Evolutionary conservation across 1,140 invertebrate genomes (phyloP).

Genomic region (Dendroctonus ponderosae): DNA sequence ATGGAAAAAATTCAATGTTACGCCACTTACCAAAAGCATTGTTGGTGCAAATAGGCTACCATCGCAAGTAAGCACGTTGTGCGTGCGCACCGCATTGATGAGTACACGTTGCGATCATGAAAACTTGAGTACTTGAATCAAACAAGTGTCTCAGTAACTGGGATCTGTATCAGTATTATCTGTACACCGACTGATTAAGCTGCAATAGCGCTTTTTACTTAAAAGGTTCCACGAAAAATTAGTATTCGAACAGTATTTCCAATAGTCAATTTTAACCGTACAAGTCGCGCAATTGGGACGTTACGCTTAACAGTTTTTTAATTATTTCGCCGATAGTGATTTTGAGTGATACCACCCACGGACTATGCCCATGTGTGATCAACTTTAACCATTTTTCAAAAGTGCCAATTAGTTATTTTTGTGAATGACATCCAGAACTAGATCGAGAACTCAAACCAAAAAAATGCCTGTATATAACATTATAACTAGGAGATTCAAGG

Average conservation of each 20-base stretch:
- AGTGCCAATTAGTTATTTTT: constrained; percentile 20
- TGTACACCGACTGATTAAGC: constrained; percentile 29
- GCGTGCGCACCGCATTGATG: constrained; percentile 19
- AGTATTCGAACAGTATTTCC: constrained; percentile 27
- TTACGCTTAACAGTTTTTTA: constrained; percentile 15
- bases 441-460: constrained; percentile 29
- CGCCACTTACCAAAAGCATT: constrained; percentile 11
- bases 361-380: constrained; percentile 19
- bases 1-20: constrained; percentile 25
- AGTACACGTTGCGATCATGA: constrained; percentile 22
- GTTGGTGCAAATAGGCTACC: constrained; percentile 3
- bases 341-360: constrained; percentile 32
- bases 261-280: constrained; percentile 27
- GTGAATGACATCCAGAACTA: constrained; percentile 36
- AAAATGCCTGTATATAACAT: constrained; percentile 59
- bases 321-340: constrained; percentile 27
- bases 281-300: constrained; percentile 8
- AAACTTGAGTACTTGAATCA: constrained; percentile 29
- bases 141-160: constrained; percentile 34
- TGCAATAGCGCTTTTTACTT: constrained; percentile 21
- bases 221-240: constrained; percentile 20
- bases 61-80: constrained; percentile 21
- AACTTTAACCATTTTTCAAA: constrained; percentile 6
- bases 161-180: constrained; percentile 34
- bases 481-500: constrained; percentile 57